Percentiles rank a stretch among this genome's conserved stretches.
Conservation (phyloP, 1,140 invertebrate genomes). For the Caerostris darwini region DNA sequence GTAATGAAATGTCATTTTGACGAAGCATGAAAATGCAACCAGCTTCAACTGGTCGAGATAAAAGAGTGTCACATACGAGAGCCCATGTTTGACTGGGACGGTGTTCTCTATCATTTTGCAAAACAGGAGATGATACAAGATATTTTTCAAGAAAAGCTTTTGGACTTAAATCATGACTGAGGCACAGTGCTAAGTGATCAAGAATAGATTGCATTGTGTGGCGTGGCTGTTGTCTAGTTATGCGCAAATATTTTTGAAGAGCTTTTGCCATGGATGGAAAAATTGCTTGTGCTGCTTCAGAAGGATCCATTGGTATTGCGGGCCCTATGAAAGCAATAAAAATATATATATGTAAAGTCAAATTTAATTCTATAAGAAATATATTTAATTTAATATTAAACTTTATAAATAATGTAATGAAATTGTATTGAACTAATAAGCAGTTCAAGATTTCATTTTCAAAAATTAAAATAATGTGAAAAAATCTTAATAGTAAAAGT, state of each 20-base stretch:
- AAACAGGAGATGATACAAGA: conserved; percentile 88
- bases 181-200: conserved; percentile 92
- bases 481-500: too few relatives aligned
- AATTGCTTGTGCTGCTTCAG: conserved; percentile 97
- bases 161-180: conserved; percentile 96
- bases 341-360: not conserved
- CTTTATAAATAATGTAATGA: too few relatives aligned
- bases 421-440: not conserved
- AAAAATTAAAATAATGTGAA: too few relatives aligned
- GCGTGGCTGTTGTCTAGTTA: conserved; percentile 96
- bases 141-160: conserved; percentile 95
- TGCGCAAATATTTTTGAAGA: conserved; percentile 96
- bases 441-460: too few relatives aligned
- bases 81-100: conserved; percentile 92
- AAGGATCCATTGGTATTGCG: conserved; percentile 90
- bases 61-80: conserved; percentile 93
- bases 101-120: conserved; percentile 81
- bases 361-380: too few relatives aligned
- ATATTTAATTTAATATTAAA: too few relatives aligned
- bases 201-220: conserved; percentile 96
- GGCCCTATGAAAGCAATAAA: conserved; percentile 81
- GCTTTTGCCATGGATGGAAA: conserved; percentile 97
- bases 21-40: conserved; percentile 93
- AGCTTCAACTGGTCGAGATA: conserved; percentile 90
- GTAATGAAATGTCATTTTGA: conserved; percentile 95